Evolutionary conservation across 1,140 invertebrate species (phyloP).

Genomic region (Drosophila chauvacae): DNA sequence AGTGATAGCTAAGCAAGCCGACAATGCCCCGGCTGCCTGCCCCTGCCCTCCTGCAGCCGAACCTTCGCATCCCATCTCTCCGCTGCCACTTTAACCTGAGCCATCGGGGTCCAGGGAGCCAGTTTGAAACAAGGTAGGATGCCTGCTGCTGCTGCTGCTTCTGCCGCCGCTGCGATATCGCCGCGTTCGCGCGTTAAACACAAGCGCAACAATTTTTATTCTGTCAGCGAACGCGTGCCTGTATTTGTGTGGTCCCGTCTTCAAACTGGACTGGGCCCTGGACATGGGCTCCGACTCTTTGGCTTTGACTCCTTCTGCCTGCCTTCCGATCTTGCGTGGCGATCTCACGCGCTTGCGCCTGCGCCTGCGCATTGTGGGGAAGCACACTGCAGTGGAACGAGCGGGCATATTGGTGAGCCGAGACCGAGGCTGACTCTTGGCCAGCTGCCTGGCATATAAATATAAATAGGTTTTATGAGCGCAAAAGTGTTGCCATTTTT

Average conservation of each 20-base stretch:
- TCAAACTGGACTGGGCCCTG: constrained; percentile 68
- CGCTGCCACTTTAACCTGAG: constrained; percentile 69
- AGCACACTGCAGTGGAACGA: constrained; percentile 44
- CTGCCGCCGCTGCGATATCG: constrained; percentile 69
- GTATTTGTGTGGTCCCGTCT: constrained; percentile 84
- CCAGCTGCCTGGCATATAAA: constrained; percentile 60
- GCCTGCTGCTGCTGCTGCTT: constrained; percentile 39
- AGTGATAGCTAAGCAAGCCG: constrained; percentile 84
- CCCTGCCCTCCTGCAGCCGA: constrained; percentile 11
- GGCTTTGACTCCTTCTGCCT: constrained; percentile 28
- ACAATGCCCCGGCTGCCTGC: constrained; percentile 61
- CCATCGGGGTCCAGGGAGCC: constrained; percentile 66
- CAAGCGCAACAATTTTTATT: constrained; percentile 85
- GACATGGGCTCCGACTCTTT: constrained; percentile 25
- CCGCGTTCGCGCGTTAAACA: constrained; percentile 84
- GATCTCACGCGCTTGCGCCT: constrained; percentile 81
- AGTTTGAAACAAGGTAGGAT: constrained; percentile 78
- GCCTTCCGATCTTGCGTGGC: constrained; percentile 74
- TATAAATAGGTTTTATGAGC: constrained; percentile 82
- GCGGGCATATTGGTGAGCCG: constrained; percentile 66
- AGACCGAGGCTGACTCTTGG: constrained; percentile 4
- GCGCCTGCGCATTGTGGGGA: constrained; percentile 33
- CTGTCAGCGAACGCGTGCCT: constrained; percentile 85
- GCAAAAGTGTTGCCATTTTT: constrained; percentile 83
- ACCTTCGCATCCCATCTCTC: constrained; percentile 32